Evolutionary conservation across 2,113 vertebrate genomes (phyloP), one percentile per base, ranked within the genome.

Genomic region (Fregata magnificens): DNA sequence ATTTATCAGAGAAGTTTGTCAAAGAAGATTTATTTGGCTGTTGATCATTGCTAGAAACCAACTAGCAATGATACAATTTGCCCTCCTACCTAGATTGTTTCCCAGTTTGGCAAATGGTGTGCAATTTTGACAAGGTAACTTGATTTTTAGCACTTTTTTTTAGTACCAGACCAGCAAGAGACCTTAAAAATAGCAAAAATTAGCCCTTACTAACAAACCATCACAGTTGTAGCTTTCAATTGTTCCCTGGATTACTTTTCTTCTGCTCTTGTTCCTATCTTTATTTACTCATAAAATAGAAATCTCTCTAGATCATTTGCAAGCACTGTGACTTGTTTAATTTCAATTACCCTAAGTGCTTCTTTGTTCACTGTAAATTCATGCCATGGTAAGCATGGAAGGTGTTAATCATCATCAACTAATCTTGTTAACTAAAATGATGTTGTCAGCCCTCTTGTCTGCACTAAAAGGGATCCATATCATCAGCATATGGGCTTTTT

Each of bases 331-430:
- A 79, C 82, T 70, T 79, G 9, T 40, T 86, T 87, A 84, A 95
- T 87, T 94, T 88, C 80, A 93, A 49, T 95, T 92, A 83, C 44
- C 61, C 62, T 87, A 96, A 97, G 80, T 93, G 93, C 66, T 93
- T 50, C 82, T 58, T 62, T 81, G 45, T 92, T 91, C 31, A 67
- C 52, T 65, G 71, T 83, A 87, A 90, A 69, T 69, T 56, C 69
- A 86, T 58, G 59, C 36, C 34, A 50, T 29, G n/a, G 13, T 80
- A 81, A 90, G 53, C 40, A 19, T 7, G 9, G 53, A 50, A 84
- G 82, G 44, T 79, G 63, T 86, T 92, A 65, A 92, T 70, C 70
- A 56, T 14, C 36, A 80, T 10, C 32, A 42, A 9, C 49, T 92
- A 76, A 98, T 96, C 85, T 94, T 67, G 94, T 86, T 94, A 94